Percentiles rank a stretch among this genome's conserved stretches.
Conservation (phyloP, 2,797 vertebrate genomes). For the Presbytis comata region DNA sequence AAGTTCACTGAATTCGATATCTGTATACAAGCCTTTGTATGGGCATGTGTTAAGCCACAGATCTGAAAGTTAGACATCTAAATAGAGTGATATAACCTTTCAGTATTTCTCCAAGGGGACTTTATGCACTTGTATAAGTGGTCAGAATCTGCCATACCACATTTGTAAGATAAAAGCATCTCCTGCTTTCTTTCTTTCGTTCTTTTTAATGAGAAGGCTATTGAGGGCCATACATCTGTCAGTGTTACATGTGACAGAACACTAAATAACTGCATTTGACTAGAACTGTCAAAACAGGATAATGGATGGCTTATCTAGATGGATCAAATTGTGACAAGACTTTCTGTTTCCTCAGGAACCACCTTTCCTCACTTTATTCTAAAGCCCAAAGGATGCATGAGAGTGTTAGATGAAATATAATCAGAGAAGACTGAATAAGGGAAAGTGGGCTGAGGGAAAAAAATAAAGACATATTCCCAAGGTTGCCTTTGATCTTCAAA, state of each 20-base stretch:
- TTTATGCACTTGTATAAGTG: not conserved
- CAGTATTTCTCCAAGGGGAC: not conserved
- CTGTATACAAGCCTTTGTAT: not conserved
- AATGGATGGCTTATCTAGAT: not conserved
- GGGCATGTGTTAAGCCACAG: not conserved
- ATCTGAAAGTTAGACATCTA: not conserved
- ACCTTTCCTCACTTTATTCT: not conserved
- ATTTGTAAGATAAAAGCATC: not conserved
- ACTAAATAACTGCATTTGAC: not conserved
- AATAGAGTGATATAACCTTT: not conserved
- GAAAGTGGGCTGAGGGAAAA: not conserved
- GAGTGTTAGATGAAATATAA: not conserved
- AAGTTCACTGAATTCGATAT: not conserved
- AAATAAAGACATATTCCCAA: not conserved
- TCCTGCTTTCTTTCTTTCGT: not conserved
- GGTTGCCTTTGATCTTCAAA: conserved; percentile 25
- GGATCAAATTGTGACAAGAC: not conserved
- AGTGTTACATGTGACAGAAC: not conserved
- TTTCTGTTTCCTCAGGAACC: not conserved
- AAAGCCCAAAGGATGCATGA: not conserved
- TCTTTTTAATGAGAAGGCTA: not conserved
- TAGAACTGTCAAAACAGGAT: conserved; percentile 31
- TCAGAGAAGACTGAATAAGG: not conserved
- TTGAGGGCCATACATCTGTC: not conserved
- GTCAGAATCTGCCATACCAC: not conserved